Base-by-base conservation (phyloP, 2,797 vertebrate genomes). In the Mormyrops boulengeri region DNA sequence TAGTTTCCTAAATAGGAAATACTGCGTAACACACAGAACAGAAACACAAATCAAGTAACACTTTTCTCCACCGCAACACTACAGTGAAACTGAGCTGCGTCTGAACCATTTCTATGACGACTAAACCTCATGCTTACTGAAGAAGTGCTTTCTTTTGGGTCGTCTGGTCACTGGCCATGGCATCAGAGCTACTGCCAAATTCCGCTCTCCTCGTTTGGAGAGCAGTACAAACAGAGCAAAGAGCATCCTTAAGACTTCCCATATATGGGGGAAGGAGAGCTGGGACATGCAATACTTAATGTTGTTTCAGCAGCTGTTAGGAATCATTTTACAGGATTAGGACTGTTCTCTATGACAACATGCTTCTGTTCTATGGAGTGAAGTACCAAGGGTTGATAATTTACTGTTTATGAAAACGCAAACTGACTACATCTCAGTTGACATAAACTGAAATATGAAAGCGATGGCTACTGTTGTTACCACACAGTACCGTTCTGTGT, bases 121-220 rank as follows among this genome's bases (percentile, higher is more conserved):
- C 62, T 69, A 34, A 26, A 41, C 19, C 41, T 44, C 41, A 41
- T 80, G 26, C 34, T 44, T 80, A 82, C 66, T 8, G 69, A 55
- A 73, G 52, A 88, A 80, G 73, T 55, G 30, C n/a, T 73, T 88
- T 80, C 41, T 34, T 73, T 38, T 73, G 66, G 66, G 66, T 73
- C 66, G 38, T 73, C 26, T 69, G 62, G 26, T 69, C 26, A 69
- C 66, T 73, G 26, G 5, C 12, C 30, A 77, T 5, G 22, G 88
- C 62, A 34, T 19, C 8, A 52, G 14, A 77, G 34, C 30, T 34
- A 9, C 80, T n/a, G 80, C 38, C 44, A 38, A 73, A 17, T 38
- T 6, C 30, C 12, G 30, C 4, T 73, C 30, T 38, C 66, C 66
- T 38, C 66, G 12, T 38, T 73, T 34, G 12, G 3, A 73, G 66